A percentile compares a stretch with the other conserved stretches of the same genome.
These are phyloP conservation scores for Hippocampus guttulatus DNA, from an alignment of 2,113 vertebrate genomes.

Conservation along the genomic window DNA sequence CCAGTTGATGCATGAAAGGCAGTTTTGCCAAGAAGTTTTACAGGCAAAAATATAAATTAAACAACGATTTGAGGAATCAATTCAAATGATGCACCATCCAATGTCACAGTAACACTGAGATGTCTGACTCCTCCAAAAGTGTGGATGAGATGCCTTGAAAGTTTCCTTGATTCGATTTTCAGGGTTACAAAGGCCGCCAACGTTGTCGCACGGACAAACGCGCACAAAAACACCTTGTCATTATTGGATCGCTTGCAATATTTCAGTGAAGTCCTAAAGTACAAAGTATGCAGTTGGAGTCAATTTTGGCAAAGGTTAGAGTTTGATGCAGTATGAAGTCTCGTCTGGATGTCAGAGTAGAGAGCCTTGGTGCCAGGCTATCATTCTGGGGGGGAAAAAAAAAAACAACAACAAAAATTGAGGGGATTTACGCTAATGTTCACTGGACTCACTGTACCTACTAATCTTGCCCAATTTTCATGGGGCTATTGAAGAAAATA, in stretches of 20 bases:
- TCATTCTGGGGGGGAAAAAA: too few species aligned
- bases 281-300: neutral
- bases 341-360: too few species aligned
- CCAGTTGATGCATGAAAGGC: slow-evolving; percentile 34
- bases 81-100: too few species aligned
- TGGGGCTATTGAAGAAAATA: neutral
- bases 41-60: slow-evolving; percentile 63
- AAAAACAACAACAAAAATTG: too few species aligned
- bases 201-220: neutral
- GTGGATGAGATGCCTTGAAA: slow-evolving; percentile 37
- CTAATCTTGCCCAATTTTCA: neutral
- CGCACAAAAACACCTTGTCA: neutral
- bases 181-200: slow-evolving; percentile 4
- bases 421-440: too few species aligned
- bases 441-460: neutral
- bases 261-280: neutral
- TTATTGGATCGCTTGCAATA: neutral
- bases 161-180: slow-evolving; percentile 34
- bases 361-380: too few species aligned
- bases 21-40: neutral
- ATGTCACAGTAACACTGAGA: slow-evolving; percentile 8
- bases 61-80: slow-evolving; percentile 32
- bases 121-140: neutral
- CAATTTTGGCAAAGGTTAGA: neutral
- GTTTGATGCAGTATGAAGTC: neutral